phyloP scores from a whole-genome alignment of 2,113 vertebrate genomes.

The Bubo scandiacus region DNA sequence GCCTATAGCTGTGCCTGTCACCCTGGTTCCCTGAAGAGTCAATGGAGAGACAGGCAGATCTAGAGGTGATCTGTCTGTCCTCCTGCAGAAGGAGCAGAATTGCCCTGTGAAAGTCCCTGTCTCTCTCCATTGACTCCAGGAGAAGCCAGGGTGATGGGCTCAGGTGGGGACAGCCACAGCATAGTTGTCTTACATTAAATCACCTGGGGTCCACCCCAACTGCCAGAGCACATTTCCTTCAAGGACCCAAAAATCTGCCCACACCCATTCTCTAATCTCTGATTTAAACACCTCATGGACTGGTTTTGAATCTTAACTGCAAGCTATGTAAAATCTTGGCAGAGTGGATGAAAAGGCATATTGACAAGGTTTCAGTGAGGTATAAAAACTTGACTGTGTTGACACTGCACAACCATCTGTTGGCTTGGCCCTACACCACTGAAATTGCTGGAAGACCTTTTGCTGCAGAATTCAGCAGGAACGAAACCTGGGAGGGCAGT shows the following conservation, averaged over 20 bases:
- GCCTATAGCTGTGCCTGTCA: not conserved
- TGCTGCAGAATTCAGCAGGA: not conserved
- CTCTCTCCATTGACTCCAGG: not conserved
- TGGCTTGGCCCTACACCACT: not conserved
- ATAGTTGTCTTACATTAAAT: not conserved
- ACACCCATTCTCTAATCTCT: fast-evolving
- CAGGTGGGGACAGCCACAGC: not conserved
- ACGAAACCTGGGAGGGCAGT: fast-evolving
- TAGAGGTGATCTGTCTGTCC: not conserved
- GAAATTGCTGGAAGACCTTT: not conserved
- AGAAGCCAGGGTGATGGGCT: not conserved
- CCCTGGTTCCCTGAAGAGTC: not conserved
- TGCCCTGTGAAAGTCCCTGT: not conserved
- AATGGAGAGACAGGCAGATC: not conserved
- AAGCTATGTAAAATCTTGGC: not conserved
- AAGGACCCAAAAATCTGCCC: not conserved
- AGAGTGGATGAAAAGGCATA: not conserved
- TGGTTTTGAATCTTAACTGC: not conserved
- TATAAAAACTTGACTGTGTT: not conserved
- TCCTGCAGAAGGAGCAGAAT: not conserved
- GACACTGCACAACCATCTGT: fast-evolving
- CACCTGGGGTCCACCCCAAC: not conserved
- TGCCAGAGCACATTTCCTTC: not conserved
- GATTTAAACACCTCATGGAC: fast-evolving
- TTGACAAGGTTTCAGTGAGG: not conserved